Base-by-base conservation (phyloP, 2,797 vertebrate genomes). In the Schizothorax lantsangensis region DNA sequence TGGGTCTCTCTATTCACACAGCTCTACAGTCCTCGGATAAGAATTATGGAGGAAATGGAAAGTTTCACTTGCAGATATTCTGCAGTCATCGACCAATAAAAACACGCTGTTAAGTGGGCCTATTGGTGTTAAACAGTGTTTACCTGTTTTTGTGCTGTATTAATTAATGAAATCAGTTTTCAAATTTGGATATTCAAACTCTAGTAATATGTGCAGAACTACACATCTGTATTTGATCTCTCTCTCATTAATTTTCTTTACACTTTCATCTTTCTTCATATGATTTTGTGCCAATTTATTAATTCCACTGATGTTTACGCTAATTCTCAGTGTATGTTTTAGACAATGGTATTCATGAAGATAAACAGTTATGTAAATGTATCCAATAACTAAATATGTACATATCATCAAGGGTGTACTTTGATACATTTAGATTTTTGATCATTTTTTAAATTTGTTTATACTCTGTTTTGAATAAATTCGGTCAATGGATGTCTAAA, bases 401-500 rank as follows among this genome's bases (percentile, higher is more conserved):
- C 26, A 77, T 77, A 47, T 26, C 21, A 45, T 68, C 30, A 79
- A 33, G 36, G 19, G 21, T 77, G 8, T 64, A 45, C 17, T 38
- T 66, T 84, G 23, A 54, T 75, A 57, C 33, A 68, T 75, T 69
- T 38, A 17, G 36, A 21, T 47, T 80, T 80, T 21, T 62, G 45
- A 21, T 26, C 8, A 40, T 64, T 66, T 47, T 66, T 33, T 21
- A n/a, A 75, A 30, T 78, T 64, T 19, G 23, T 83, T 88, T 74
- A 45, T 38, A 83, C 30, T 66, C 43, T 19, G 17, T 79, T 54
- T 79, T 79, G 21, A 79, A 79, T 64, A 83, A 86, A 86, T 62
- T 64, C 1, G 1, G n/a, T n/a, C 0, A 38, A n/a, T 62, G 26
- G n/a, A 47, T 62, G 19, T 74, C 5, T 75, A 21, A 75, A 77